Percentiles rank a stretch among this genome's conserved stretches.
Conservation (phyloP, 2,797 vertebrate genomes). For the Platyrinchus mystaceus region DNA sequence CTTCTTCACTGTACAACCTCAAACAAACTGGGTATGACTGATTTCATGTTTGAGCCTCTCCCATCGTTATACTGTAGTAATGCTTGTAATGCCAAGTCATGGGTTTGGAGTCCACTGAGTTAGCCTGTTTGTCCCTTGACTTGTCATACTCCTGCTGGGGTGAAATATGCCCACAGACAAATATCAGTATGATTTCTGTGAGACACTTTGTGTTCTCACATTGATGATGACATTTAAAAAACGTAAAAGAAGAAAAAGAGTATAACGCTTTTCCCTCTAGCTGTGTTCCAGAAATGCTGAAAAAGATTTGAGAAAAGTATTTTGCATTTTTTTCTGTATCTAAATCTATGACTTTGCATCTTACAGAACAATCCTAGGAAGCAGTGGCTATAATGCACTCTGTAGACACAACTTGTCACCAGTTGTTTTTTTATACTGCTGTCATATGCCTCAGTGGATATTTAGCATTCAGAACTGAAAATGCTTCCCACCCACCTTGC, state of each 20-base stretch:
- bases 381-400: not conserved
- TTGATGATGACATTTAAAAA: not conserved
- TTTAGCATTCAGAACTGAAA: not conserved
- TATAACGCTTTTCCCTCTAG: not conserved
- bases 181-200: not conserved
- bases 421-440: not conserved
- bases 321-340: not conserved
- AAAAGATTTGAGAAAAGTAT: not conserved
- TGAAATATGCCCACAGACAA: not conserved
- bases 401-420: not conserved
- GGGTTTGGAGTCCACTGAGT: not conserved
- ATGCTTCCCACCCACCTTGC: not conserved
- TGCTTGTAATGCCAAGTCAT: not conserved
- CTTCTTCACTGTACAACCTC: not conserved
- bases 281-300: not conserved
- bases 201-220: not conserved
- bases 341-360: not conserved
- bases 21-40: not conserved
- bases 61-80: not conserved
- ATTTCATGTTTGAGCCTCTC: not conserved
- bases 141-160: not conserved
- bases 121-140: rapidly evolving
- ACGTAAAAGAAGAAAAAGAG: not conserved
- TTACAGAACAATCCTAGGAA: not conserved
- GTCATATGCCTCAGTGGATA: not conserved